Base-by-base conservation (phyloP, 2,113 vertebrate genomes). In the Nothoprocta perdicaria region DNA sequence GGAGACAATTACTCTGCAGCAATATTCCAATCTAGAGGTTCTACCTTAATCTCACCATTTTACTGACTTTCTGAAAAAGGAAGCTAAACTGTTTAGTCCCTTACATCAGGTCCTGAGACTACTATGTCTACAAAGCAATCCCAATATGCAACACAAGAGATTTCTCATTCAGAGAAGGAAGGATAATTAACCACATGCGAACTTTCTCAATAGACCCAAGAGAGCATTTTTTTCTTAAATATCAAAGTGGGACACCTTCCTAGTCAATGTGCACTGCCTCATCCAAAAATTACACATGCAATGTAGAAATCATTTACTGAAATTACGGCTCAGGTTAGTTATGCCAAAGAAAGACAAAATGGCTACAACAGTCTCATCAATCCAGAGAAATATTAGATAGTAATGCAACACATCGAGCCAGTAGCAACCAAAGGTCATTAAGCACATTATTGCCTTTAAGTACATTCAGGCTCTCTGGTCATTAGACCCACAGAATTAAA, bases 21-120 rank as follows among this genome's bases (percentile, higher is more conserved):
- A 83, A 23, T 13, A 66, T 10, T 31, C 35, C 80, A 29, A 84
- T 50, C 35, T 33, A 72, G 17, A 53, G 6, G 7, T 13, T 67
- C 22, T 48, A 6, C 48, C 46, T 75, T 68, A 24, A 80, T 71
- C 26, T 80, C 43, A 5, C 6, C 31, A 23, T 22, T 27, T 14
- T 8, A 33, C 43, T 24, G 8, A 81, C 3, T 66, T 78, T 1
- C 2, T 26, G 9, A 35, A 14, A 53, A 16, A 12, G 31, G 0
- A 38, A 31, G 2, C 4, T 50, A 4, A 63, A 67, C 10, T 3
- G 62, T 68, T 91, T 52, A 53, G 29, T 23, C 26, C 35, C 23
- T 50, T 43, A 5, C 75, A 61, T 68, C 18, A 52, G 7, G 26
- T 65, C 12, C 75, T 73, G 19, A 38, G 4, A 52, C 9, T 41